These are phyloP conservation scores for Athetis lepigone DNA, from an alignment of 2,888 invertebrate species.

Conservation along the genomic window DNA sequence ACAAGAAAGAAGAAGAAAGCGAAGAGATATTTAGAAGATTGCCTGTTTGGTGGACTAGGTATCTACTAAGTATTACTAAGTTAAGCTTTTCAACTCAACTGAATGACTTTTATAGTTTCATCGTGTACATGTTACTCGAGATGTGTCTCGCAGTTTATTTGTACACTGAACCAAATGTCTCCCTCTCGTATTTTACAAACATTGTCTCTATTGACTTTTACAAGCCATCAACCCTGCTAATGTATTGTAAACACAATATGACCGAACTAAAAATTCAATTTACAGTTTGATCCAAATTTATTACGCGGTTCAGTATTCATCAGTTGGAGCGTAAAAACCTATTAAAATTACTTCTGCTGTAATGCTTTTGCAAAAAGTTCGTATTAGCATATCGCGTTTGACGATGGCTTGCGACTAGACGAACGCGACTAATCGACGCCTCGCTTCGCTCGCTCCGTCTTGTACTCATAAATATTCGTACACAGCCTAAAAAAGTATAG, in stretches of 20 bases:
- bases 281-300: slow-evolving; percentile 41
- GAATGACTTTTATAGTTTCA: slow-evolving; percentile 1
- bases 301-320: slow-evolving; percentile 45
- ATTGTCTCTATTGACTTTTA: slow-evolving; percentile 18
- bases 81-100: not conserved
- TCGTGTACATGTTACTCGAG: not conserved
- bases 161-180: not conserved
- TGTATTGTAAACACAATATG: slow-evolving; percentile 33
- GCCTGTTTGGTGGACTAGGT: not conserved
- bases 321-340: slow-evolving; percentile 35
- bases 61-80: not conserved
- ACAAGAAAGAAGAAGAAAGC: too few relatives aligned
- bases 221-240: slow-evolving; percentile 25
- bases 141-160: not conserved
- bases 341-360: slow-evolving; percentile 50
- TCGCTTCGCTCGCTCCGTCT: slow-evolving; percentile 58
- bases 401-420: slow-evolving; percentile 32
- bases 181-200: slow-evolving; percentile 4
- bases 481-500: slow-evolving; percentile 66
- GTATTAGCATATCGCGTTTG: slow-evolving; percentile 52
- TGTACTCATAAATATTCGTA: slow-evolving; percentile 69
- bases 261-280: slow-evolving; percentile 53
- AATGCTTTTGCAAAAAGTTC: slow-evolving; percentile 42
- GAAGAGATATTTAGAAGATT: too few relatives aligned
- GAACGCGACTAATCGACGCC: slow-evolving; percentile 63